phyloP scores from a whole-genome alignment of 2,888 invertebrate species.

The Tromatobia lineatoria region DNA sequence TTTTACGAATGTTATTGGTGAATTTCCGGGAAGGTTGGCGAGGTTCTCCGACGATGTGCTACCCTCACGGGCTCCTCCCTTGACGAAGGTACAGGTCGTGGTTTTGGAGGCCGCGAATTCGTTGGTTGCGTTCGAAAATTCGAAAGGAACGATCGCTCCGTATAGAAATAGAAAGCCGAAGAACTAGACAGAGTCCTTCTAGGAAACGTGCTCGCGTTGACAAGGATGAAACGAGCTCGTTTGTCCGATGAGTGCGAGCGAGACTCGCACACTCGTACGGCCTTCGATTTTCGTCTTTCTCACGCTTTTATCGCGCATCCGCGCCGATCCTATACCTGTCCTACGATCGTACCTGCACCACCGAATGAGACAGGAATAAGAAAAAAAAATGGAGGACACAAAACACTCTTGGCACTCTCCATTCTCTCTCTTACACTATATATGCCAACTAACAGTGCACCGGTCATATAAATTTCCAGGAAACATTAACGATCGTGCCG shows the following conservation, averaged over 20 bases:
- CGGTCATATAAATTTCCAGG: constrained; percentile 62
- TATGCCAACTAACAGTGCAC: constrained; percentile 41
- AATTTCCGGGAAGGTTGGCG: constrained; percentile 58
- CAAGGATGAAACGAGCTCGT: constrained; percentile 46
- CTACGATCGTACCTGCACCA: constrained; percentile 39
- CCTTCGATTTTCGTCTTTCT: constrained; percentile 71
- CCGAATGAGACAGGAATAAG: constrained; percentile 12
- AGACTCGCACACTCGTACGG: constrained; percentile 23
- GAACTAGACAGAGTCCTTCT: constrained; percentile 62
- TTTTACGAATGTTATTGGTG: constrained; percentile 14
- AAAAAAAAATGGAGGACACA: constrained; percentile 21
- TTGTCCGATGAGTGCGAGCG: constrained; percentile 7
- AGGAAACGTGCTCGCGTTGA: constrained; percentile 57
- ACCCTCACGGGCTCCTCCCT: constrained; percentile 77
- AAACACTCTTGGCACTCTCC: constrained; percentile 56
- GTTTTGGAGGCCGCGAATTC: constrained; percentile 34
- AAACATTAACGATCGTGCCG: constrained; percentile 63
- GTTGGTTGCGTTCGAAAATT: constrained; percentile 46
- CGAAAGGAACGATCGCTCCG: constrained; percentile 59
- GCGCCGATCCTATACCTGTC: constrained; percentile 67
- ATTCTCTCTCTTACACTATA: constrained; percentile 45
- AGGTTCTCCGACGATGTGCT: constrained; percentile 6
- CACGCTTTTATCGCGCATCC: constrained; percentile 71
- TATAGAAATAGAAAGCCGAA: constrained; percentile 64
- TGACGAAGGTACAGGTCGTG: constrained; percentile 80